Conservation (phyloP, 2,888 invertebrate species). For the Mythimna albipuncta region DNA sequence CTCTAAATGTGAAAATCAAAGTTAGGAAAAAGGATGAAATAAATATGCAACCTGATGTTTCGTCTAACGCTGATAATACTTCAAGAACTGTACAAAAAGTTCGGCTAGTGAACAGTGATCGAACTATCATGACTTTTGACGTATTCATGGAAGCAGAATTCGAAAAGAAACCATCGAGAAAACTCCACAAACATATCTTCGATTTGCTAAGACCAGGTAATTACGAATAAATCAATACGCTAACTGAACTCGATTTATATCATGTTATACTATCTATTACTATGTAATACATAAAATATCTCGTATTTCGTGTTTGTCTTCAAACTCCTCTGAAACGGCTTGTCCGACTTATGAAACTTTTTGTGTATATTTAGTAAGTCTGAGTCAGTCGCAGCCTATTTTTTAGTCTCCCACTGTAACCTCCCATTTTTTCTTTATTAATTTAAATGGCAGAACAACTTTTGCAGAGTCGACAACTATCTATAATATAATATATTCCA, state of each 20-base stretch:
- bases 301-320: too few relatives aligned
- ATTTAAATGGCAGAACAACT: too few relatives aligned
- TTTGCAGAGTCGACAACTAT: too few relatives aligned
- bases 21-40: constrained; percentile 77
- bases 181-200: constrained; percentile 65
- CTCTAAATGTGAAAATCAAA: constrained; percentile 81
- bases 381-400: too few relatives aligned
- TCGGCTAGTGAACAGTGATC: constrained; percentile 79
- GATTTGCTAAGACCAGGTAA: constrained; percentile 51
- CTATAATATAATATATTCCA: too few relatives aligned
- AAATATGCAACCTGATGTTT: constrained; percentile 62
- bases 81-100: constrained; percentile 69
- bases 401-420: too few relatives aligned
- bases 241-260: background rate
- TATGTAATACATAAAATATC: background rate
- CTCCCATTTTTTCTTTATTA: too few relatives aligned
- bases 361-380: too few relatives aligned
- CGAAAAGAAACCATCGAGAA: constrained; percentile 68
- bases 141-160: constrained; percentile 77
- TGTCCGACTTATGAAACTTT: too few relatives aligned
- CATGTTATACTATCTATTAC: background rate
- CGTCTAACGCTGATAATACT: constrained; percentile 64
- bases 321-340: too few relatives aligned
- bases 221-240: background rate
- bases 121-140: constrained; percentile 84